Conservation (phyloP, 1,140 invertebrate species). For the Mya arenaria region DNA sequence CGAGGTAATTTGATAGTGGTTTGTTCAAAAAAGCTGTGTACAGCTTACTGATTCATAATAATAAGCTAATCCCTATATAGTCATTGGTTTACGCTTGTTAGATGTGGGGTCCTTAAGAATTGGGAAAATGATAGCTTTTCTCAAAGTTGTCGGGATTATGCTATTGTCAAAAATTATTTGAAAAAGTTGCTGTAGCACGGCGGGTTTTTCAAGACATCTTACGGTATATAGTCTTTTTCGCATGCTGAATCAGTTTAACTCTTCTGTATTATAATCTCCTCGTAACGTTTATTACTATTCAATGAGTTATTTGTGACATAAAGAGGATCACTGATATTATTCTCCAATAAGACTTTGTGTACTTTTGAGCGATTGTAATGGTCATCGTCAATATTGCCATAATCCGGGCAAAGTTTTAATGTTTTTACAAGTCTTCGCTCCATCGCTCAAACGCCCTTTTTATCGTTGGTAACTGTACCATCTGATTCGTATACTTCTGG, state of each 20-base stretch:
- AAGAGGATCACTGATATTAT: too few relatives aligned
- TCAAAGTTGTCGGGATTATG: constrained; percentile 11
- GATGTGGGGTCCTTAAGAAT: constrained; percentile 4
- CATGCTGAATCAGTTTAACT: background rate
- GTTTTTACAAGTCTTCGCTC: too few relatives aligned
- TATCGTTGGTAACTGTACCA: too few relatives aligned
- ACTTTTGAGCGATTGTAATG: too few relatives aligned
- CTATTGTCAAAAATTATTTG: constrained; percentile 3
- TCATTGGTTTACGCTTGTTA: background rate
- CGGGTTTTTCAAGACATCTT: background rate
- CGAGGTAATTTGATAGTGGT: background rate
- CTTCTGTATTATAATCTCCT: too few relatives aligned
- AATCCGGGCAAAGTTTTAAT: too few relatives aligned
- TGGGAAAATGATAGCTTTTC: constrained; percentile 27
- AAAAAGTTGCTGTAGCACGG: background rate
- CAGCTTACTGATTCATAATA: background rate
- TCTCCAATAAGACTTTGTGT: too few relatives aligned
- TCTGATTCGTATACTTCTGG: too few relatives aligned
- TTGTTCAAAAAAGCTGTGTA: constrained; percentile 21
- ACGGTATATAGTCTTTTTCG: background rate
- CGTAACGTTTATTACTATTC: too few relatives aligned
- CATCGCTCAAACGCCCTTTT: too few relatives aligned
- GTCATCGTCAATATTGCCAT: too few relatives aligned
- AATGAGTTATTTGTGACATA: too few relatives aligned
- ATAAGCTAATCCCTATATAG: constrained; percentile 12